Conservation (phyloP, 2,797 vertebrate species). For the Lagocephalus sceleratus region DNA sequence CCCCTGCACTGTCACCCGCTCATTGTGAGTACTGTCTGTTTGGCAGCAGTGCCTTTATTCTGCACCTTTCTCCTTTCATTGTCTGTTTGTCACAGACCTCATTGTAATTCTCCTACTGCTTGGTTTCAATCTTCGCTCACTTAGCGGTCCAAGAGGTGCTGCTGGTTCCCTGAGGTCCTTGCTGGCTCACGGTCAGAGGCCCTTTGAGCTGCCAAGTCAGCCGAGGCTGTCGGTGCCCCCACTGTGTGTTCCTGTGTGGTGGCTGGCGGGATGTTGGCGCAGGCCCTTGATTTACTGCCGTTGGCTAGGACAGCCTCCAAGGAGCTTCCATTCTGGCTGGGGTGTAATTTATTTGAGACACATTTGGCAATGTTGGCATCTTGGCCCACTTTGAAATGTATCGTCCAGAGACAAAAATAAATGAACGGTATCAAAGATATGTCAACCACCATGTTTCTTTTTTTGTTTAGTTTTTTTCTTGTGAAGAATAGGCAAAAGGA, state of each 20-base stretch:
- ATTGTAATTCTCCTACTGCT: conserved; percentile 54
- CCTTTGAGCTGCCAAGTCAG: conserved; percentile 70
- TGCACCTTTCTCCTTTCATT: conserved; percentile 22
- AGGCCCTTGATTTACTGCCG: conserved; percentile 70
- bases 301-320: conserved; percentile 67
- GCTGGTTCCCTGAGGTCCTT: conserved; percentile 62
- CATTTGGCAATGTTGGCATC: conserved; percentile 68
- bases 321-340: conserved; percentile 64
- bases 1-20: background rate
- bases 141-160: conserved; percentile 58
- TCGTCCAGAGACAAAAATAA: conserved; percentile 64
- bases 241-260: conserved; percentile 57
- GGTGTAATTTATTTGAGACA: conserved; percentile 74
- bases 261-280: conserved; percentile 61
- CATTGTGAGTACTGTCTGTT: conserved; percentile 19
- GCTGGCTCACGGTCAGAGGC: conserved; percentile 67
- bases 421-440: conserved; percentile 71
- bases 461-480: conserved; percentile 35
- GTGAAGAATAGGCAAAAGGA: conserved; percentile 43
- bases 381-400: conserved; percentile 64
- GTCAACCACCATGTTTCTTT: conserved; percentile 59
- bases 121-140: conserved; percentile 57
- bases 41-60: conserved; percentile 16
- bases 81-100: conserved; percentile 35
- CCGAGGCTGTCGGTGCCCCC: conserved; percentile 56